Evolutionary conservation across 1,140 invertebrate species (phyloP).

Genomic region (Mamestra configurata): DNA sequence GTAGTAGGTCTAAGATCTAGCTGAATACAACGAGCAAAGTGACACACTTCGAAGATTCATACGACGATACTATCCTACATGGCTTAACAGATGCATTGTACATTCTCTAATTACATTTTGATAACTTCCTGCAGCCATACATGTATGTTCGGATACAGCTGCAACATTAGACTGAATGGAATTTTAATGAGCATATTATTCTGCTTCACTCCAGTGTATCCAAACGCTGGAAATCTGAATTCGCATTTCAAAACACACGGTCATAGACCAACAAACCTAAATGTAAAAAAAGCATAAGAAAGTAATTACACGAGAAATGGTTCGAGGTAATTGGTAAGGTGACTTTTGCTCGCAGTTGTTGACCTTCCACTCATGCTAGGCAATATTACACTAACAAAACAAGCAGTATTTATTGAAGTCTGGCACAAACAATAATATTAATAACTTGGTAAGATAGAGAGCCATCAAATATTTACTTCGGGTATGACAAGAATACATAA

Average conservation of each 20-base stretch:
- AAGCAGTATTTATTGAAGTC: constrained; percentile 41
- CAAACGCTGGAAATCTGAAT: constrained; percentile 21
- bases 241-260: not conserved
- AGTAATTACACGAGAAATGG: not conserved
- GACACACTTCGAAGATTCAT: constrained; percentile 4
- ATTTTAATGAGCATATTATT: constrained; percentile 43
- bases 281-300: not conserved
- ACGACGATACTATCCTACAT: constrained; percentile 3
- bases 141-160: constrained; percentile 44
- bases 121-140: constrained; percentile 16
- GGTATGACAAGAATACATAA: constrained; percentile 67
- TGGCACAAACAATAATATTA: constrained; percentile 53
- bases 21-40: not conserved
- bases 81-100: constrained; percentile 14
- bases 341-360: not conserved
- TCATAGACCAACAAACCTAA: not conserved
- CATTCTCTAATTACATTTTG: constrained; percentile 49
- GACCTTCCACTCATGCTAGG: not conserved
- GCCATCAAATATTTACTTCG: constrained; percentile 60
- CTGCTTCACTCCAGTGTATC: constrained; percentile 25
- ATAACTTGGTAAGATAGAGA: constrained; percentile 51
- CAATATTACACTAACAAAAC: constrained; percentile 6
- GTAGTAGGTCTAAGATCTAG: too few relatives aligned
- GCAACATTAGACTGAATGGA: constrained; percentile 41
- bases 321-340: not conserved